Base-by-base conservation (phyloP, 2,113 vertebrate species). In the Pyxicephalus adspersus region DNA sequence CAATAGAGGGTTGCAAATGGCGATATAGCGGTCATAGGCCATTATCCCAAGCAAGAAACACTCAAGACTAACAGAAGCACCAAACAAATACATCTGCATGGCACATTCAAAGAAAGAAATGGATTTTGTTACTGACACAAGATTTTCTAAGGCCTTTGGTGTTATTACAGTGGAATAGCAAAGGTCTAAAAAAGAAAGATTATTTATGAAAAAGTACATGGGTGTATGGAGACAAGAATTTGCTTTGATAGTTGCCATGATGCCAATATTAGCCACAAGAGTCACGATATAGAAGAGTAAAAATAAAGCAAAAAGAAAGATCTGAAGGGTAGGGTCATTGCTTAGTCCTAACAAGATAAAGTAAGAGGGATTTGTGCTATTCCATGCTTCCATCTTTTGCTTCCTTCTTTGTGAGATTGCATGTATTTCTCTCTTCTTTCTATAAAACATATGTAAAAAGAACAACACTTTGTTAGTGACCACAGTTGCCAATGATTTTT, bases 1-100 rank as follows among this genome's bases (percentile, higher is more conserved):
- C 20, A 73, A 45, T 22, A 81, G 22, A 31, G 79, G 79, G n/a
- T 73, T 81, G 13, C 79, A 81, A 25, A 81, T 73, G 3, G 79
- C 79, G 25, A 81, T 29, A 38, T 73, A 81, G 22, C 79, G 79
- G 26, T 81, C 79, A 73, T 81, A 81, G 23, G 79, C 79, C 79
- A 81, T 81, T 17, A 81, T 73, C 22, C 79, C 79, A 7, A 81
- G 68, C 28, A 81, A 57, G 6, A 81, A 73, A 64, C 79, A 81
- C 50, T 81, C 79, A 64, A 45, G 71, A 8, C 45, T 81, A 25
- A 81, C 79, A 8, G 79, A 81, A 5, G 79, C 79, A 19, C 58
- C 79, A 57, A 73, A 81, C n/a, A 81, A 54, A 65, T 64, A 73
- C 79, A 81, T 81, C 31, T 81, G 79, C 58, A 81, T 71, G 29